Conservation (phyloP, 2,113 vertebrate species). For the Cottus gobio region DNA sequence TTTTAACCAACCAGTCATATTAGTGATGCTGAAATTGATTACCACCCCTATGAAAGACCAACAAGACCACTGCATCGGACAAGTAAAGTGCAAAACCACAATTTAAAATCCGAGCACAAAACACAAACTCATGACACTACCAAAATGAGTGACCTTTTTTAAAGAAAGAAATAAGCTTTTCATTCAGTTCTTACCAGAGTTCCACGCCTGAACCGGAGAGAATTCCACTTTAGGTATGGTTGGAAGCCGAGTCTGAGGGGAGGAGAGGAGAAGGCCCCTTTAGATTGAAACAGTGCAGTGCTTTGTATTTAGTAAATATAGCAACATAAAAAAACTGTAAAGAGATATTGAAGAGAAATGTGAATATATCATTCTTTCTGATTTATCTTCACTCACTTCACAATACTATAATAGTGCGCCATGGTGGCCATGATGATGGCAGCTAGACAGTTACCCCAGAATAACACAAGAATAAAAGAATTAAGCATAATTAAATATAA, state of each 20-base stretch:
- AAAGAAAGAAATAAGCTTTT: background rate
- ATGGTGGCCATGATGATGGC: background rate
- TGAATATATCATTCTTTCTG: background rate
- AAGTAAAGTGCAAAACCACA: background rate
- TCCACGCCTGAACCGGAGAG: constrained; percentile 87
- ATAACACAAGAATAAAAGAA: background rate
- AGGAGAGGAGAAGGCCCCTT: background rate
- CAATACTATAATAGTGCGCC: background rate
- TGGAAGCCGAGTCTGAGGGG: constrained; percentile 84
- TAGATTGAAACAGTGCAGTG: background rate
- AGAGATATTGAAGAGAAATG: background rate
- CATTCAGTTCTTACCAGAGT: constrained; percentile 87
- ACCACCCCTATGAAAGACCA: background rate
- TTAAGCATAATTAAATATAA: background rate
- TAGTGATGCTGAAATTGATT: constrained; percentile 12
- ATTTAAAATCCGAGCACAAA: background rate
- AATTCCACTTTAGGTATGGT: constrained; percentile 88
- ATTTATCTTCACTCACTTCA: background rate
- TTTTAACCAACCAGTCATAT: background rate
- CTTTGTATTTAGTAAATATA: background rate
- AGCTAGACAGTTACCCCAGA: background rate
- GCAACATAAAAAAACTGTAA: background rate
- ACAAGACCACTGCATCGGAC: background rate
- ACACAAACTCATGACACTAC: background rate
- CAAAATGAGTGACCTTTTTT: background rate